Evolutionary conservation across 35 echinoderm and acorn worm species (phyloP).

Genomic region (Stichopus chloronotus): DNA sequence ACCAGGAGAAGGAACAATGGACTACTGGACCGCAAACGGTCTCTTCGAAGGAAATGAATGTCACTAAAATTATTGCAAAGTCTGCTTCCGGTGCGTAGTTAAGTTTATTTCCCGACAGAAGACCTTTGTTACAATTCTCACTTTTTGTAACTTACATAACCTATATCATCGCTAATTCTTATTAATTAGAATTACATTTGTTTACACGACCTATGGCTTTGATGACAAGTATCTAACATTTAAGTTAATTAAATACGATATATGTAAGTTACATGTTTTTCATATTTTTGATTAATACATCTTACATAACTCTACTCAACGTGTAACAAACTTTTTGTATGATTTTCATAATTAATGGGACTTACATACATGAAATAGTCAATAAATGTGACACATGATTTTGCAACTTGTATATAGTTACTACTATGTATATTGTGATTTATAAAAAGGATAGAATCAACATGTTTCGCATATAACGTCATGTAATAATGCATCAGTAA

Average conservation of each 20-base stretch:
- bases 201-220: background rate
- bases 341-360: too few relatives aligned
- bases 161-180: background rate
- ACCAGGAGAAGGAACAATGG: constrained; percentile 4
- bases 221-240: background rate
- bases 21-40: constrained; percentile 2
- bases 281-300: too few relatives aligned
- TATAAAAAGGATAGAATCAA: too few relatives aligned
- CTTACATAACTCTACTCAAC: too few relatives aligned
- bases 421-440: too few relatives aligned
- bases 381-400: too few relatives aligned
- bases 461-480: too few relatives aligned
- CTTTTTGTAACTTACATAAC: background rate
- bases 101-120: background rate
- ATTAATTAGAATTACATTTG: background rate
- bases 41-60: background rate
- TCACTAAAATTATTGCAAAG: background rate
- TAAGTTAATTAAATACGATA: background rate
- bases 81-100: background rate
- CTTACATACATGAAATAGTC: too few relatives aligned
- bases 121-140: background rate
- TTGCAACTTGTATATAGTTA: too few relatives aligned
- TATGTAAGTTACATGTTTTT: background rate
- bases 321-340: too few relatives aligned
- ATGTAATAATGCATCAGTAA: too few relatives aligned